Base-by-base conservation (phyloP, 2,888 invertebrate genomes). In the Ectemnius cavifrons region DNA sequence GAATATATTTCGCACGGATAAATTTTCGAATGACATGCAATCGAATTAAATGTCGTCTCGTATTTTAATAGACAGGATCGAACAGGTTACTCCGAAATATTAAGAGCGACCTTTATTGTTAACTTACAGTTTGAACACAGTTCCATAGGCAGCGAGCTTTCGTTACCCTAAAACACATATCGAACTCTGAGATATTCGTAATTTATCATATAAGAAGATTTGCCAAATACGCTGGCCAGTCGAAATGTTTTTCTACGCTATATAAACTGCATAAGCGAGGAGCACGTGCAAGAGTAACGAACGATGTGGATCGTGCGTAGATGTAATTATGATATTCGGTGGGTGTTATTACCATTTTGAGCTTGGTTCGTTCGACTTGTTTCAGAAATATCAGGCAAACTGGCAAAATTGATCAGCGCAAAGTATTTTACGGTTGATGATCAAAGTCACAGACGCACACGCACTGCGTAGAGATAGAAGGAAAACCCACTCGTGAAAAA, bases 121-220 rank as follows among this genome's bases (percentile, higher is more conserved):
- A 6, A 86, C 90, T 90, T 84, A 90, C 90, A 90, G 68, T 97
- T 98, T 91, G 97, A 97, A 94, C 98, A 98, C 88, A 98, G 95
- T 94, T 98, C 98, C 97, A 98, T 97, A 86, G 98, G 97, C 91
- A 98, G 94, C 86, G 97, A 97, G 91, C 95, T 96, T 93, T 98
- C 98, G 93, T 98, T 98, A 92, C 98, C 98, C 98, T 98, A 60
- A 45, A 82, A 82, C 56, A 14, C 58, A 2, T 63, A 60, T 59
- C 18, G 16, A 28, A n/a, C 58, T 58, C 49, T 27, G 52, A 52
- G 13, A 47, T 45, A n/a, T 18, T 27, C 8, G 20, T 0, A 28
- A 45, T 4, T 47, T 46, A 56, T 8, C 18, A 56, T 56, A 23
- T 8, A 3, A 4, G 23, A 52, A 49, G 28, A 1, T 47, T 49